Conservation (phyloP, 1,140 invertebrate species). For the Vanessa atalanta region DNA sequence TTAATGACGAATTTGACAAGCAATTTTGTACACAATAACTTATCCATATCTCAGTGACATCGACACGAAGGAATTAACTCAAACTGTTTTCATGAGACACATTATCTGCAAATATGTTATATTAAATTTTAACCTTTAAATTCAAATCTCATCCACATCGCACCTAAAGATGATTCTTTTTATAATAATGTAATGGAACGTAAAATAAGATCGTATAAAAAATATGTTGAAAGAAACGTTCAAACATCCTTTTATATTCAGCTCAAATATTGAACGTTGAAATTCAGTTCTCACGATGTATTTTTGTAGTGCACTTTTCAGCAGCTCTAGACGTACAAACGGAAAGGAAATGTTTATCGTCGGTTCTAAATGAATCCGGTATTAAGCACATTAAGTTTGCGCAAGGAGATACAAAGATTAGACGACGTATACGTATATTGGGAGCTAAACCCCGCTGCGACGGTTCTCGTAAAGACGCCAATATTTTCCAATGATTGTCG, state of each 20-base stretch:
- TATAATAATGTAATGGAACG: not conserved
- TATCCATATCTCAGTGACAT: too few relatives aligned
- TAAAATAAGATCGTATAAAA: not conserved
- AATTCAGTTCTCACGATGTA: not conserved
- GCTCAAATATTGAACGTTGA: not conserved
- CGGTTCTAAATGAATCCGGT: not conserved
- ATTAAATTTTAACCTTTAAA: too few relatives aligned
- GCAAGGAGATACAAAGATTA: conserved; percentile 2
- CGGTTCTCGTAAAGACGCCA: not conserved
- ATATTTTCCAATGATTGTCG: not conserved
- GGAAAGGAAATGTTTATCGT: not conserved
- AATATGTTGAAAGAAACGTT: not conserved
- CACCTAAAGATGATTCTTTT: too few relatives aligned
- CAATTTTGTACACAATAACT: too few relatives aligned
- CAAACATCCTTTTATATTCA: not conserved
- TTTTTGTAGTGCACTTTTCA: not conserved
- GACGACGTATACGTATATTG: not conserved
- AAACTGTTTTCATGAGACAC: too few relatives aligned
- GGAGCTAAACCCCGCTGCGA: not conserved
- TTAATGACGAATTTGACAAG: too few relatives aligned
- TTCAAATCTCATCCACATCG: too few relatives aligned
- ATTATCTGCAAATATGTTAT: too few relatives aligned
- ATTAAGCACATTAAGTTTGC: not conserved
- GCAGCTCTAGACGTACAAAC: not conserved
- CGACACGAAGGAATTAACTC: too few relatives aligned